These are phyloP conservation scores for Tuberolachnus salignus DNA, from an alignment of 2,888 invertebrate genomes.

Conservation along the genomic window DNA sequence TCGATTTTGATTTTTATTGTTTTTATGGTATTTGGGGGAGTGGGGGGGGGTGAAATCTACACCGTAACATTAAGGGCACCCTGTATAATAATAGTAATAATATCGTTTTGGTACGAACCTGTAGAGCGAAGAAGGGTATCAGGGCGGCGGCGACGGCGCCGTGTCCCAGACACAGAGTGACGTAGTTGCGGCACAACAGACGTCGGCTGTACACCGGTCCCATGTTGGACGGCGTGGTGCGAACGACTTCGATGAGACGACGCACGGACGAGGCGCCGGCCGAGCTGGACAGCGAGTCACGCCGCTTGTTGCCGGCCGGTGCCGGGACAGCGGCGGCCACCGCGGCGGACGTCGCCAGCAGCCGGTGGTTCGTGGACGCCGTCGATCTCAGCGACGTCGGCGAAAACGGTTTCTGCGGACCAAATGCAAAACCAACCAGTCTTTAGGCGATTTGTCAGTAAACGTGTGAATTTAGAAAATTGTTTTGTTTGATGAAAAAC, in stretches of 20 bases:
- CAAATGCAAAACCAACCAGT: background rate
- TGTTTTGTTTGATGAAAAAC: too few relatives aligned
- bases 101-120: constrained; percentile 59
- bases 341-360: constrained; percentile 6
- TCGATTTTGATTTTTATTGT: too few relatives aligned
- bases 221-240: constrained; percentile 61
- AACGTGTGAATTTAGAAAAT: too few relatives aligned
- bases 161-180: constrained; percentile 66
- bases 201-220: constrained; percentile 61
- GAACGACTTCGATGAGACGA: constrained; percentile 70
- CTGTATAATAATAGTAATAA: background rate
- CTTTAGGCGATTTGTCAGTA: too few relatives aligned
- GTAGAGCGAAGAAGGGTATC: constrained; percentile 69
- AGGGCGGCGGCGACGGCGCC: constrained; percentile 71
- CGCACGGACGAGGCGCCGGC: constrained; percentile 80
- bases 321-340: constrained; percentile 8
- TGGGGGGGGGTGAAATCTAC: too few relatives aligned
- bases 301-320: constrained; percentile 59
- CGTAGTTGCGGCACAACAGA: constrained; percentile 62
- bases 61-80: too few relatives aligned
- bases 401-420: constrained; percentile 41
- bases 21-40: too few relatives aligned
- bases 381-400: constrained; percentile 49
- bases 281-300: constrained; percentile 75
- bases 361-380: constrained; percentile 32